phyloP scores from a whole-genome alignment of 1,140 invertebrate species.

The Polypedilum vanderplanki region DNA sequence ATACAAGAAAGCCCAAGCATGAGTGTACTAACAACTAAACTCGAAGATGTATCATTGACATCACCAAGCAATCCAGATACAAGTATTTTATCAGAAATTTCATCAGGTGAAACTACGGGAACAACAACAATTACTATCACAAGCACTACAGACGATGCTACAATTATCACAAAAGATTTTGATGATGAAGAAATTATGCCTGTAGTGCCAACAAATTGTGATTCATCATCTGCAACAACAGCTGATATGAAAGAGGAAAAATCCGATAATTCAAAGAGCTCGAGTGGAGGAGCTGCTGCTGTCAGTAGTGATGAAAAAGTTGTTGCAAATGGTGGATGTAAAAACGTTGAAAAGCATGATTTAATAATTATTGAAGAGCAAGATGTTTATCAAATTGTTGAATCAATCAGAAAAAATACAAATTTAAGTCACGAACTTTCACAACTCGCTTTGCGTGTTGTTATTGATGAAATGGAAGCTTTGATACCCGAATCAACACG shows the following conservation, averaged over 20 bases:
- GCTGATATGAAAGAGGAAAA: conserved; percentile 35
- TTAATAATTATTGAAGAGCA: conserved; percentile 31
- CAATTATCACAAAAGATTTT: conserved; percentile 34
- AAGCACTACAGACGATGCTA: conserved; percentile 39
- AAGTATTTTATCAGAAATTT: conserved; percentile 32
- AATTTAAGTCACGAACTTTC: conserved; percentile 82
- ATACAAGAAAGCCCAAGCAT: conserved; percentile 43
- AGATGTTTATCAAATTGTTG: conserved; percentile 63
- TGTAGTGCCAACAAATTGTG: neutral
- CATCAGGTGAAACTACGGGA: conserved; percentile 33
- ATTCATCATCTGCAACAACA: conserved; percentile 17
- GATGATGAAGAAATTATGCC: conserved; percentile 23
- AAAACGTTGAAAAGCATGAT: conserved; percentile 32
- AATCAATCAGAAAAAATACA: conserved; percentile 71
- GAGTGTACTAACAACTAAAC: conserved; percentile 36
- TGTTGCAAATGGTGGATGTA: conserved; percentile 8
- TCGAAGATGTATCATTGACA: conserved; percentile 32
- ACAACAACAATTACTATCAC: conserved; percentile 41
- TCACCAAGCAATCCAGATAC: conserved; percentile 32
- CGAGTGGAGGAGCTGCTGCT: neutral
- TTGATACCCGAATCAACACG: conserved; percentile 52
- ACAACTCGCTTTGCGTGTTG: conserved; percentile 71
- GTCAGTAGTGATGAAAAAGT: neutral
- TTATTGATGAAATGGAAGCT: conserved; percentile 59
- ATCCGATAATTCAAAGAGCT: neutral